Conservation (phyloP, 2,797 vertebrate species). For the Tinamus major region DNA sequence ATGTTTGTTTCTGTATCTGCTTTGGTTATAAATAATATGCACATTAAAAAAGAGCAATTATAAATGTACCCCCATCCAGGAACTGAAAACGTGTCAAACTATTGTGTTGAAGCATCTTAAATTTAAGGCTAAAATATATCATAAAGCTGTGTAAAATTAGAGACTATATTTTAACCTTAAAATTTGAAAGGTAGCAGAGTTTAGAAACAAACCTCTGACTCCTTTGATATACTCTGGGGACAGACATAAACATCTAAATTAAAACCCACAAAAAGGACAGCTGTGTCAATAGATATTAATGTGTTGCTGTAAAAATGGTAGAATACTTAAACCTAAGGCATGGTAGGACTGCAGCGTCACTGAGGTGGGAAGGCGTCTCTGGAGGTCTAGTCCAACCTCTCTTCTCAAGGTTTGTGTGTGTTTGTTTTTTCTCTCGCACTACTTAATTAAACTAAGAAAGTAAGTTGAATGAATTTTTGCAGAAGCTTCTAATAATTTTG, state of each 20-base stretch:
- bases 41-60: neutral
- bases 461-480: neutral
- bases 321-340: neutral
- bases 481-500: neutral
- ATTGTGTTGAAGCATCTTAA: neutral
- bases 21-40: neutral
- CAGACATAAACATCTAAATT: neutral
- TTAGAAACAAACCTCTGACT: neutral
- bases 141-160: neutral
- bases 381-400: neutral
- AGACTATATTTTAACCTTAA: neutral
- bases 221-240: neutral
- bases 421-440: neutral
- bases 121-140: neutral
- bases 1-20: neutral
- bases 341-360: neutral
- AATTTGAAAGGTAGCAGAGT: neutral
- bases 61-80: neutral
- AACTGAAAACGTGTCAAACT: neutral
- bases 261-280: no score
- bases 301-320: neutral
- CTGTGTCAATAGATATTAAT: neutral
- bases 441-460: neutral
- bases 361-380: neutral
- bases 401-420: neutral